A percentile compares a stretch with the other conserved stretches of the same genome.
These are phyloP conservation scores for Lophotriccus pileatus DNA, from an alignment of 2,797 vertebrate species.

Conservation along the genomic window DNA sequence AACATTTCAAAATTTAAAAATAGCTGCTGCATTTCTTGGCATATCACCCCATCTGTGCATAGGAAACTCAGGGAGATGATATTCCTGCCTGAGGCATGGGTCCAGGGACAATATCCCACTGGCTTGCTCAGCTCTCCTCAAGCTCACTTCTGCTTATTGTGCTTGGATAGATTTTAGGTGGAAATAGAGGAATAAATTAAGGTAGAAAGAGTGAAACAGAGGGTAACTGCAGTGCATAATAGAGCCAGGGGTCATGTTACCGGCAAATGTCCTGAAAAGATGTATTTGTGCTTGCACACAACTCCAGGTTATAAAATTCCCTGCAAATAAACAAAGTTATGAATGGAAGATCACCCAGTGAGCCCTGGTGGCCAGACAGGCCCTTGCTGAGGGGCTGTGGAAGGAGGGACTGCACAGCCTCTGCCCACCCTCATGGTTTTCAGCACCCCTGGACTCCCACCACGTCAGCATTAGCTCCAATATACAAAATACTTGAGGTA, in stretches of 20 bases:
- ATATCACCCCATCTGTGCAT: fast-evolving
- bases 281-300: neutral
- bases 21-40: neutral
- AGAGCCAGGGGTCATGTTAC: fast-evolving
- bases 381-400: neutral
- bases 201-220: neutral
- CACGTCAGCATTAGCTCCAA: neutral
- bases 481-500: neutral
- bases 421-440: neutral
- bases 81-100: neutral
- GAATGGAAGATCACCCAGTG: neutral
- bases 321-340: neutral
- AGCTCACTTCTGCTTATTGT: neutral
- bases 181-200: neutral
- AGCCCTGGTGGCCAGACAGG: neutral
- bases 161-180: neutral
- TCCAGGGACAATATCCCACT: neutral
- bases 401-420: neutral
- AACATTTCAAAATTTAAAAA: neutral
- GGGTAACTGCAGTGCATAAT: neutral
- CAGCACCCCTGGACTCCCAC: neutral
- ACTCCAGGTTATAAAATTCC: neutral
- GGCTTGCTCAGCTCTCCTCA: neutral
- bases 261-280: neutral
- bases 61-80: neutral